These are phyloP conservation scores for Aphidius gifuensis DNA, from an alignment of 1,140 invertebrate species.

Conservation along the genomic window DNA sequence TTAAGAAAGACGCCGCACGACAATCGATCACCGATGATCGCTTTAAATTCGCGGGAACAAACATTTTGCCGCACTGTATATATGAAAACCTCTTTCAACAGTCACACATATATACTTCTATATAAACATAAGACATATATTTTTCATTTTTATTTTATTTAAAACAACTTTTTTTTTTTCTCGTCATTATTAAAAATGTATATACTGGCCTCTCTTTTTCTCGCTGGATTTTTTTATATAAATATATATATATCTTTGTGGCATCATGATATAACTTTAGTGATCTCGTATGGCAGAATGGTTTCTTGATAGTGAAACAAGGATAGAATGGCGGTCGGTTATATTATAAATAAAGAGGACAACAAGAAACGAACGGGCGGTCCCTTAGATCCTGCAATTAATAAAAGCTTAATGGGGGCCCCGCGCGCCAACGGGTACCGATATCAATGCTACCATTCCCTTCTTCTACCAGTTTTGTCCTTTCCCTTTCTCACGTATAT, in stretches of 20 bases:
- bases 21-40: conserved; percentile 21
- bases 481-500: conserved; percentile 16
- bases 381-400: conserved; percentile 53
- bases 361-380: conserved; percentile 48
- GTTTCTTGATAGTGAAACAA: conserved; percentile 32
- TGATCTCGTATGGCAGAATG: conserved; percentile 23
- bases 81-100: conserved; percentile 1
- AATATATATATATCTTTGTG: background rate
- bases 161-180: background rate
- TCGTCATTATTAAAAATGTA: background rate
- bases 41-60: background rate
- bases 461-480: conserved; percentile 16
- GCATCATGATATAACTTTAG: too few species aligned
- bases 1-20: conserved; percentile 21
- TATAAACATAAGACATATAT: background rate
- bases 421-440: conserved; percentile 40
- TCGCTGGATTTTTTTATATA: background rate
- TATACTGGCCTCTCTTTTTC: background rate
- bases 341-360: conserved; percentile 18
- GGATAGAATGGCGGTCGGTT: conserved; percentile 49
- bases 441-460: conserved; percentile 19
- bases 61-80: conserved; percentile 13
- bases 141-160: too few species aligned
- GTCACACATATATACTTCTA: background rate
- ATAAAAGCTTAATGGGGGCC: conserved; percentile 54